Conservation (phyloP, 2,888 invertebrate genomes). For the Dinocampus coccinellae region DNA sequence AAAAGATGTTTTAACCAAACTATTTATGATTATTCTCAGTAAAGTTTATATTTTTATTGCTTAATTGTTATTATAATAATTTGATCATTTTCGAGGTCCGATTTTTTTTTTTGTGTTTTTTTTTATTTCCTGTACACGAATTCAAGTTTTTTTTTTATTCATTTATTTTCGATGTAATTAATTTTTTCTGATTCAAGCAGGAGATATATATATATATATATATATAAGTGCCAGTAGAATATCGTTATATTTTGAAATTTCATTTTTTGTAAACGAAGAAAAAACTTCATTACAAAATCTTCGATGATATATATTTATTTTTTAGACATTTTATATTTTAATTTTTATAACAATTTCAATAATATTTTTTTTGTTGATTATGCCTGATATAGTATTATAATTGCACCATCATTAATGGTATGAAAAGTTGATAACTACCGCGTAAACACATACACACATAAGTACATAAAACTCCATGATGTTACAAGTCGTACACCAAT, state of each 20-base stretch:
- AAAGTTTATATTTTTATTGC: no score
- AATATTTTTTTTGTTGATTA: background rate
- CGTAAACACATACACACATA: background rate
- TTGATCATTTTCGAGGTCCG: constrained; percentile 18
- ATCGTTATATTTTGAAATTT: background rate
- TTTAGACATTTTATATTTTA: constrained; percentile 26
- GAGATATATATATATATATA: background rate
- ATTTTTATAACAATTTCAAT: constrained; percentile 31
- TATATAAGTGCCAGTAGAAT: background rate
- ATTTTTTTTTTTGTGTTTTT: constrained; percentile 2
- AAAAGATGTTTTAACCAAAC: background rate
- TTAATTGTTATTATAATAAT: background rate
- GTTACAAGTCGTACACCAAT: background rate
- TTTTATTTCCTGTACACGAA: constrained; percentile 7
- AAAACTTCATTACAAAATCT: background rate
- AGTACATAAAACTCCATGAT: constrained; percentile 51
- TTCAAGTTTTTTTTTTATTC: constrained; percentile 1
- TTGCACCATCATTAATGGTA: background rate
- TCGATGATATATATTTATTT: background rate
- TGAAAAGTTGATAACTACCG: background rate
- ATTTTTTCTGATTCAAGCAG: background rate
- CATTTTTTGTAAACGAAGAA: background rate
- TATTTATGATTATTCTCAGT: no score
- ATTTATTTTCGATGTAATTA: background rate
- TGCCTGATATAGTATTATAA: background rate